Evolutionary conservation across 2,888 invertebrate species (phyloP).

Genomic region (Dryobotodes eremita): DNA sequence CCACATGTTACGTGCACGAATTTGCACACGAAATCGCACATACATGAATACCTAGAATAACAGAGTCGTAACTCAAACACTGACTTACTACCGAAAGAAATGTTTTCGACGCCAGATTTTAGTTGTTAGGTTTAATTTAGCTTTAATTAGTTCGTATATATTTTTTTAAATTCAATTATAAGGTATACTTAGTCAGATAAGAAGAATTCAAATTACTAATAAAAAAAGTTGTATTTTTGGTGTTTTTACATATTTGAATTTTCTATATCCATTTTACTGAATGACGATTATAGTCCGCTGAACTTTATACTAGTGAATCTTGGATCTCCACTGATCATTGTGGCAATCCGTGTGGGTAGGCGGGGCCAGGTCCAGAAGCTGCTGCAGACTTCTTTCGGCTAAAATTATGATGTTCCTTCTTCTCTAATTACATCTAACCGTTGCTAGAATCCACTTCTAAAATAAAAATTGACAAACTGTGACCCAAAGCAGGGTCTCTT

Average conservation of each 20-base stretch:
- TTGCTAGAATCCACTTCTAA: background rate
- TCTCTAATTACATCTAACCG: background rate
- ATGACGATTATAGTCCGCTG: background rate
- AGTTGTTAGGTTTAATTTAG: no score
- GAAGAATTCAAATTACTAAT: no score
- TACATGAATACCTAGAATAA: slow-evolving; percentile 28
- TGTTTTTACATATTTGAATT: background rate
- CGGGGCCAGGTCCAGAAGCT: background rate
- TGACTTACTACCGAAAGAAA: background rate
- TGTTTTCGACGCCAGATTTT: background rate
- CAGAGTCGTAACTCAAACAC: slow-evolving; percentile 19
- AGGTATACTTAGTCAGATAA: no score
- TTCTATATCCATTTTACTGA: background rate
- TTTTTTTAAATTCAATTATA: no score
- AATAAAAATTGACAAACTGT: background rate
- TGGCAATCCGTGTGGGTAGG: background rate
- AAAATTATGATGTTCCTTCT: background rate
- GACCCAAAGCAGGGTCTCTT: background rate
- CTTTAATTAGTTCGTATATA: no score
- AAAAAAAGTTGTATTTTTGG: no score
- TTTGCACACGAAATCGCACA: slow-evolving; percentile 44
- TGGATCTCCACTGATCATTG: background rate
- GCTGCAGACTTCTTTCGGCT: background rate
- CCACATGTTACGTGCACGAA: slow-evolving; percentile 53
- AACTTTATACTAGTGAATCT: background rate